A percentile compares a stretch with the other conserved stretches of the same genome.
These are phyloP conservation scores for Minunthozetes semirufus DNA, from an alignment of 2,888 invertebrate genomes.

Conservation along the genomic window DNA sequence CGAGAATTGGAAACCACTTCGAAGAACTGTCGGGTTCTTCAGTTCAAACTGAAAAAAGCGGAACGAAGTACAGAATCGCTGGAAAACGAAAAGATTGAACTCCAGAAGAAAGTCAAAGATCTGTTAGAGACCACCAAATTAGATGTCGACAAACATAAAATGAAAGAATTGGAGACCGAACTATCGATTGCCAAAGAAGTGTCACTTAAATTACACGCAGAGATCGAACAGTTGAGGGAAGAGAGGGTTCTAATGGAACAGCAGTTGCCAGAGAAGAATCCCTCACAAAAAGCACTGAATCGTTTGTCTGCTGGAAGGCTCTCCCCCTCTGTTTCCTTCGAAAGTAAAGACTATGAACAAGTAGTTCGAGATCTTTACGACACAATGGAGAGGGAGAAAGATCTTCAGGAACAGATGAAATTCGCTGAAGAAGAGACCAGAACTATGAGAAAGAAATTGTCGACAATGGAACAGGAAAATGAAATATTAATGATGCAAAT, in stretches of 20 bases:
- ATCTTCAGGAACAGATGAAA: constrained; percentile 80
- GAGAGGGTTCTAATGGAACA: constrained; percentile 51
- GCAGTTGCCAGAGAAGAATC: constrained; percentile 28
- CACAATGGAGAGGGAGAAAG: constrained; percentile 84
- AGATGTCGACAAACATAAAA: constrained; percentile 56
- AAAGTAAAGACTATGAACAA: constrained; percentile 51
- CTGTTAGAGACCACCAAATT: constrained; percentile 51
- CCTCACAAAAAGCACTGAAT: not conserved
- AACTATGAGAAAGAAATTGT: constrained; percentile 78
- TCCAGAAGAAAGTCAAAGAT: constrained; percentile 48
- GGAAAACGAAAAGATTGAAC: constrained; percentile 56
- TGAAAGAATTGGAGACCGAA: constrained; percentile 77
- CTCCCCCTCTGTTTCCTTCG: constrained; percentile 35
- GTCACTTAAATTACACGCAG: constrained; percentile 57
- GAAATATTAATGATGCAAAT: constrained; percentile 89
- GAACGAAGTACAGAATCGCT: constrained; percentile 69
- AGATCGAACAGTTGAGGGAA: constrained; percentile 61
- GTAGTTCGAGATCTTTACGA: constrained; percentile 79
- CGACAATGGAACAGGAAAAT: constrained; percentile 92
- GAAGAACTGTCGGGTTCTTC: constrained; percentile 94
- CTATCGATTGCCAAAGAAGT: constrained; percentile 70
- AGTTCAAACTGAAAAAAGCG: constrained; percentile 93
- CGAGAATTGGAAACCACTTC: constrained; percentile 93
- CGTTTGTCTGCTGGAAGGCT: constrained; percentile 19
- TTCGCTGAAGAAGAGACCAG: constrained; percentile 85